Conservation (phyloP, 2,113 vertebrate genomes). For the Syngnathus floridae region DNA sequence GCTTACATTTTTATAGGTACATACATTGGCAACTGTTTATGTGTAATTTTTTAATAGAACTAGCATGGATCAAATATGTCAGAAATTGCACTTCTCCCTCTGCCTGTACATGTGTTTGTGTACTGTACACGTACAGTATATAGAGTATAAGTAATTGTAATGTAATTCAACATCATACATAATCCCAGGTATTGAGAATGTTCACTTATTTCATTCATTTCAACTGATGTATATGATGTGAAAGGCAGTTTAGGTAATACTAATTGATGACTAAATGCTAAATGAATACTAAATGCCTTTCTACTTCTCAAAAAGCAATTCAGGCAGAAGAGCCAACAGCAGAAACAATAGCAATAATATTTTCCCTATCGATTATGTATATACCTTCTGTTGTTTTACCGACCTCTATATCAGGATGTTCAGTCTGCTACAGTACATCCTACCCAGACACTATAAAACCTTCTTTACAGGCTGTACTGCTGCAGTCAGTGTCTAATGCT, state of each 20-base stretch:
- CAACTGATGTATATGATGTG: neutral
- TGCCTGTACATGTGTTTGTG: no score
- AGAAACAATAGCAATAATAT: neutral
- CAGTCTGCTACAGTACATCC: neutral
- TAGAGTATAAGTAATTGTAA: no score
- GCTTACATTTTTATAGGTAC: no score
- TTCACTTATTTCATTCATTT: neutral
- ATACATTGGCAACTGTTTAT: no score
- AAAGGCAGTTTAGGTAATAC: neutral
- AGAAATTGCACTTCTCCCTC: no score
- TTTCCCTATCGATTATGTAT: neutral
- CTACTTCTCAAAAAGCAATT: neutral
- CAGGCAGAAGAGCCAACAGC: neutral
- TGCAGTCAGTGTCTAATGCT: conserved; percentile 47
- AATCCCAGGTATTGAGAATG: no score
- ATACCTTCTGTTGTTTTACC: neutral
- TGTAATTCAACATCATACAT: no score
- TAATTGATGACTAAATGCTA: neutral
- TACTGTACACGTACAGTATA: no score
- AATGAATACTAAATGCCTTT: neutral
- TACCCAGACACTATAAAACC: neutral
- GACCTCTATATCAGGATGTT: neutral
- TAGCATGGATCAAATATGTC: no score
- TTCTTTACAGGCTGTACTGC: neutral
- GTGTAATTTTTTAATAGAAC: no score